Evolutionary conservation across 2,113 vertebrate species (phyloP).

Genomic region (Rattus rattus): DNA sequence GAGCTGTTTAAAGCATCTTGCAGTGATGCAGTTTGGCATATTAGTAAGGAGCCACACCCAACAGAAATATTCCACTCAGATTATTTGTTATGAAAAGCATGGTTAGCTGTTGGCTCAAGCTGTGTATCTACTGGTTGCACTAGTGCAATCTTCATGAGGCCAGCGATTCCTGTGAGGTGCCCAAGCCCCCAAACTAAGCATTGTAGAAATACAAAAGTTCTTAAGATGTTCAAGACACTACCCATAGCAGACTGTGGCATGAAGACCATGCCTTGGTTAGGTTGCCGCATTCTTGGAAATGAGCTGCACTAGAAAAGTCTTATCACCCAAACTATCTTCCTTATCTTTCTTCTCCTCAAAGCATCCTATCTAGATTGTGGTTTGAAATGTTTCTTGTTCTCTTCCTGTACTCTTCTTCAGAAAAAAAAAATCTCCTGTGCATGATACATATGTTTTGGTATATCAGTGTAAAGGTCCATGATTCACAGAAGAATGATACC

Average conservation of each 20-base stretch:
- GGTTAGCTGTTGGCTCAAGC: not conserved
- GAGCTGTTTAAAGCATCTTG: not conserved
- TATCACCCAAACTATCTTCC: too few species aligned
- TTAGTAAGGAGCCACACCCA: not conserved
- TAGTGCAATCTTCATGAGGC: not conserved
- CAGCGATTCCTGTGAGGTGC: not conserved
- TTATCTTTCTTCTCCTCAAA: too few species aligned
- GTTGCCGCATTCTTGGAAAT: too few species aligned
- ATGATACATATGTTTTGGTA: too few species aligned
- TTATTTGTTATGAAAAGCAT: not conserved
- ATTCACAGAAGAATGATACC: too few species aligned
- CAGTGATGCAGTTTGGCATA: not conserved
- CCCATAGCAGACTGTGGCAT: not conserved
- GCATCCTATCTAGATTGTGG: too few species aligned
- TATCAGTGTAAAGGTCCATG: too few species aligned
- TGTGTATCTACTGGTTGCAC: not conserved
- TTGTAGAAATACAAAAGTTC: not conserved
- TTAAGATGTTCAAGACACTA: not conserved
- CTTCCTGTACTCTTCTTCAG: too few species aligned
- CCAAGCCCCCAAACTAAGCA: not conserved
- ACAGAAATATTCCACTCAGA: not conserved
- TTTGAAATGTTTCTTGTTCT: too few species aligned
- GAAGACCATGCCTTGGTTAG: not conserved
- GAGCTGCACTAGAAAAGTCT: too few species aligned
- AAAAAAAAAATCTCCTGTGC: too few species aligned